Evolutionary conservation across 1,140 invertebrate genomes (phyloP), one percentile per base, ranked within the genome.

Genomic region (Arctopsyche grandis): DNA sequence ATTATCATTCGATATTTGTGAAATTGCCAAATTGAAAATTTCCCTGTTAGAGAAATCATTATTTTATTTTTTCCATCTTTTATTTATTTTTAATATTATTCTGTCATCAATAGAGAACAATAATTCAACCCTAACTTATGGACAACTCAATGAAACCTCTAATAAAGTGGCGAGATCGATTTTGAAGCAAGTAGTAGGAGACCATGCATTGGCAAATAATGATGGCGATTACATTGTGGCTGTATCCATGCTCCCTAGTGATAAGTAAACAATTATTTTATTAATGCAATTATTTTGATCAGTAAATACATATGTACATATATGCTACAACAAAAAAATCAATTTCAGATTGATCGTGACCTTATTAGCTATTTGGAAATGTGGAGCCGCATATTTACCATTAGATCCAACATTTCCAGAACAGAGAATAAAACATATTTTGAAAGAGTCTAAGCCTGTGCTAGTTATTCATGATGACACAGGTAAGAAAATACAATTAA

Each of bases 361-460:
- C 0, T 85, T 97, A 22, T 84, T 96, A 75, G 91, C 93, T 10
- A 92, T 94, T 58, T 91, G 94, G 90, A 97, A 97, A 89, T 88
- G 92, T 0, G 95, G 95, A 0, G 93, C 93, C 58, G 93, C 94
- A 0, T 97, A 96, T 85, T 85, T 97, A 43, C 95, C 95, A 0
- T 87, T 97, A 74, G 95, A 96, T 84, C 90, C 91, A 0, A 91
- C 90, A 66, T 95, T 95, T 83, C 94, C 95, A 0, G 89, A 89
- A 14, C 90, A 91, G 19, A 90, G 95, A 79, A 90, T 96, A 7
- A 89, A 91, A 24, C 94, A 96, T 84, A 96, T 97, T 75, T 85
- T 96, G 9, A 86, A 90, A 24, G 95, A 97, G 84, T 89, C 94
- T 0, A 89, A 92, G 80, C 95, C 95, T 0, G 87, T 91, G 0